Base-by-base conservation (phyloP, 2,113 vertebrate species). In the Zapus hudsonius region DNA sequence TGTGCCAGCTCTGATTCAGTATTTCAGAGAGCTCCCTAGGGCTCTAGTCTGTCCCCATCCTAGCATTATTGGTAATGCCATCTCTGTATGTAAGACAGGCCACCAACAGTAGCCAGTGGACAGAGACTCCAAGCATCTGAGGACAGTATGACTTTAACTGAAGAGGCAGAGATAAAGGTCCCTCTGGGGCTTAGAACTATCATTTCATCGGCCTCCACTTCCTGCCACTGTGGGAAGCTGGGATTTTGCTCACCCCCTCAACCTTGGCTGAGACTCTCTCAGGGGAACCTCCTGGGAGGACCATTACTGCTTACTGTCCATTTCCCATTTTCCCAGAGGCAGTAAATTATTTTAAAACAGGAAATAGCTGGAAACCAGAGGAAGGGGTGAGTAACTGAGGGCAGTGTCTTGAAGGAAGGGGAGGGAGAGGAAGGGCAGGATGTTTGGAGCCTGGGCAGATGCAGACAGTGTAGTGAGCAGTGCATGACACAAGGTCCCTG, bases 191-290 rank as follows among this genome's bases (percentile, higher is more conserved):
- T 93, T n/a, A 47, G 75, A 90, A 47, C 80, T 44, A 40, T 55
- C 88, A 40, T 91, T 93, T 95, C 73, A 91, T 95, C 92, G 91
- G 84, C 92, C 66, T 87, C 84, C 36, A 95, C 84, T 96, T 95
- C 92, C 96, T 95, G 91, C 59, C 59, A 36, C 67, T 47, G 81
- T 91, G 89, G 82, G 92, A 94, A 63, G 64, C 76, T 55, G 47
- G 52, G 86, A 40, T 47, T 93, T 73, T 69, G 72, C 80, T 96
- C 92, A 94, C 94, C 91, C 89, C 91, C 94, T 97, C 90, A 87
- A 66, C 73, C n/a, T 19, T 64, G 87, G 52, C 63, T 87, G 76
- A 20, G 40, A 74, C 27, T 63, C 86, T 64, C 57, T 92, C 61
- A 17, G 67, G 70, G 59, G 66, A 93, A 36, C 79, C 89, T 87